Evolutionary conservation across 2,797 vertebrate species (phyloP), one percentile per base, ranked within the genome.

Genomic region (Sparus aurata): DNA sequence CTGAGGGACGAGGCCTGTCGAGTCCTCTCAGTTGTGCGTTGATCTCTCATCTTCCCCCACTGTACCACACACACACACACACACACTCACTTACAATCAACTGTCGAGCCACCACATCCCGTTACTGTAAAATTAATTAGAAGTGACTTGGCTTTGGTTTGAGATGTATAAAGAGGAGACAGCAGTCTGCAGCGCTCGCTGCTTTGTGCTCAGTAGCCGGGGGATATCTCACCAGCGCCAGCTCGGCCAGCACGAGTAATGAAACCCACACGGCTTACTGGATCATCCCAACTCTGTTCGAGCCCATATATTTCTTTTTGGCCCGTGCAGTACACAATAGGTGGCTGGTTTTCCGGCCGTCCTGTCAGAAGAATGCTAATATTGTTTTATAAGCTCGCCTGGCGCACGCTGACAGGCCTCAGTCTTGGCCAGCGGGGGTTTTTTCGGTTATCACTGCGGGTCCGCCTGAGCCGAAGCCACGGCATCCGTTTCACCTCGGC

Each of bases 121-220:
- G 49, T 73, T 69, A 69, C 62, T 78, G 62, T 87, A 73, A 79
- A 77, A 84, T 27, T 90, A 91, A 93, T 92, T 87, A 88, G 81
- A 91, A 86, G 84, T 79, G 91, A 90, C 82, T 77, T 53, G 23
- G 73, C 84, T 89, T 88, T 87, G 85, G 80, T 92, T 78, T 69
- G 72, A 87, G 79, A 89, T 30, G 53, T 88, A 80, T 71, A 69
- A 85, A 83, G 85, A 87, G 85, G 84, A 88, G 90, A 91, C 88
- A 75, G 86, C 79, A 87, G 85, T 86, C 86, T 69, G 86, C 64
- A 18, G 74, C 43, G 63, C 77, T 87, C 5, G 27, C 77, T 69
- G 71, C 41, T 49, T 85, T 79, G 77, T 80, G 59, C 50, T 81
- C 61, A 15, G 79, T 58, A 69, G 81, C 85, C 63, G 62, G 73